These are phyloP conservation scores for Clamator glandarius DNA, from an alignment of 2,797 vertebrate species.

Conservation along the genomic window DNA sequence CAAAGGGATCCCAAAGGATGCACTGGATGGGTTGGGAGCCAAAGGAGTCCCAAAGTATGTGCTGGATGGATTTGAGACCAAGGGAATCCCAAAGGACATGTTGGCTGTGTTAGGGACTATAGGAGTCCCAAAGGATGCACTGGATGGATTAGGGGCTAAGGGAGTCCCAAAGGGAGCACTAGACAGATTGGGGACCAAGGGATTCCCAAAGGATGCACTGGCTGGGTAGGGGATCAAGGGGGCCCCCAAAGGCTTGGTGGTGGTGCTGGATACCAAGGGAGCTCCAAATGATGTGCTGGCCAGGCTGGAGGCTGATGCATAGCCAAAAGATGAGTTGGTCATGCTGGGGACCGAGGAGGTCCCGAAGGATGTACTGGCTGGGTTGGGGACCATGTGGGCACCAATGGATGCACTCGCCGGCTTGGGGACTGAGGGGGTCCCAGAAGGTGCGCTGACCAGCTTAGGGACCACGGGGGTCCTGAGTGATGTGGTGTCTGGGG, in stretches of 20 bases:
- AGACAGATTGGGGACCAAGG: neutral
- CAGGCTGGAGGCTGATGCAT: too few species aligned
- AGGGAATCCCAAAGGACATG: neutral
- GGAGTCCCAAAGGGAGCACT: neutral
- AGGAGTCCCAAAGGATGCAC: neutral
- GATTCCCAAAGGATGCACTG: neutral
- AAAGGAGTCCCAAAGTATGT: neutral
- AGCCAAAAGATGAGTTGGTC: too few species aligned
- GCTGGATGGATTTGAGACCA: neutral
- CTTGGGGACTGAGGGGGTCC: neutral
- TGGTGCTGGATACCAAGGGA: too few species aligned
- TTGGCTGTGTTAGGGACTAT: neutral
- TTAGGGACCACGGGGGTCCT: neutral
- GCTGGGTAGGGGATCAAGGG: neutral
- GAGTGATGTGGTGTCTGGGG: neutral
- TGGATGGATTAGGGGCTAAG: neutral
- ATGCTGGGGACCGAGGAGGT: too few species aligned
- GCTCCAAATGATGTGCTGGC: too few species aligned
- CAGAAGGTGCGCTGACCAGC: too few species aligned
- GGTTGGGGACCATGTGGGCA: too few species aligned
- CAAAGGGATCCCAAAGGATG: accelerated
- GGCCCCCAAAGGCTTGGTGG: too few species aligned
- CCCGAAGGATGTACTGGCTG: too few species aligned
- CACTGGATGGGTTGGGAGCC: accelerated
- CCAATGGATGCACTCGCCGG: neutral